Percentiles rank a stretch among this genome's conserved stretches.
These are phyloP conservation scores for Troglohyphantes excavatus DNA, from an alignment of 2,888 invertebrate genomes.

Conservation along the genomic window DNA sequence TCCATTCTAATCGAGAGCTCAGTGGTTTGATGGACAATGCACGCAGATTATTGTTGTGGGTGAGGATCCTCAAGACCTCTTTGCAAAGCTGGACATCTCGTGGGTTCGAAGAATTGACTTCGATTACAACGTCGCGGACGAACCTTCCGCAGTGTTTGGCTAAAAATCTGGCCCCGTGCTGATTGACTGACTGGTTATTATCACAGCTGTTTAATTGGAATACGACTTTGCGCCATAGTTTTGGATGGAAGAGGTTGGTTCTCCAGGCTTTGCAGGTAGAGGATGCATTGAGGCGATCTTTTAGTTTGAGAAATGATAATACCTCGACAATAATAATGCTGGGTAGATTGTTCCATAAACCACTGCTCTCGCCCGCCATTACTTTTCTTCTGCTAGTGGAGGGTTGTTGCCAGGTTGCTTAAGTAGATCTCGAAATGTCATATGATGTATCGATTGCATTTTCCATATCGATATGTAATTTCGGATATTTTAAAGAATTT, in stretches of 20 bases:
- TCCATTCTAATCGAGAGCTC: slow-evolving; percentile 82
- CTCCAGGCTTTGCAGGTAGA: slow-evolving; percentile 86
- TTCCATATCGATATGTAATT: no score
- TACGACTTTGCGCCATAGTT: slow-evolving; percentile 81
- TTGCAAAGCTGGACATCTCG: slow-evolving; percentile 81
- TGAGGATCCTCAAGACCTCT: slow-evolving; percentile 81
- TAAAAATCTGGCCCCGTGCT: slow-evolving; percentile 81
- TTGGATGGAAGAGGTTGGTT: slow-evolving; percentile 82
- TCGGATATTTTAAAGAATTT: no score
- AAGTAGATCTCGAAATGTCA: slow-evolving; percentile 11
- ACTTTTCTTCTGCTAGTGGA: slow-evolving; percentile 41
- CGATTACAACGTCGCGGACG: slow-evolving; percentile 81
- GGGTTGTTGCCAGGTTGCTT: slow-evolving; percentile 37
- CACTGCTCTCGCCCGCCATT: slow-evolving; percentile 75
- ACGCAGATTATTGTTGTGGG: slow-evolving; percentile 82
- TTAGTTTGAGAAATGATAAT: slow-evolving; percentile 84
- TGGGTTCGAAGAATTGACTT: slow-evolving; percentile 82
- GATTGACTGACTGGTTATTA: slow-evolving; percentile 58
- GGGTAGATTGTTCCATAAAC: slow-evolving; percentile 81
- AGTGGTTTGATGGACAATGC: slow-evolving; percentile 82
- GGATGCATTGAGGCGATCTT: slow-evolving; percentile 85
- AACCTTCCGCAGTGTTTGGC: slow-evolving; percentile 82
- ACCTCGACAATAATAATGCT: slow-evolving; percentile 83
- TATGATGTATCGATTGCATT: neutral
- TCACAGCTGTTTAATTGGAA: slow-evolving; percentile 79